These are phyloP conservation scores for Pelecanus crispus DNA, from an alignment of 2,113 vertebrate genomes.

Conservation along the genomic window DNA sequence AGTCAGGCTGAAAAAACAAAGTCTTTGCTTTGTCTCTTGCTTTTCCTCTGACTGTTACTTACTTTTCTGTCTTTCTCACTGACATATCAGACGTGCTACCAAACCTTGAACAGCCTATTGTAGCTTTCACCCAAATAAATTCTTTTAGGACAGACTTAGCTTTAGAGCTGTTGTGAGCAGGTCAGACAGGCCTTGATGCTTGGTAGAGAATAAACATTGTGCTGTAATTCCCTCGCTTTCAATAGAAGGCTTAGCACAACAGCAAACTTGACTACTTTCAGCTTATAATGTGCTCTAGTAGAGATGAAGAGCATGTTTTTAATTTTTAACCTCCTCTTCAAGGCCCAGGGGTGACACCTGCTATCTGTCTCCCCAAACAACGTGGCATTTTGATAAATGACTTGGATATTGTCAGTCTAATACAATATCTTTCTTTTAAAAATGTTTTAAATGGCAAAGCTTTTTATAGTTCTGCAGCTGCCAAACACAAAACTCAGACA, in stretches of 20 bases:
- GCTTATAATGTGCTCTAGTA: background rate
- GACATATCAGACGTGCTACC: background rate
- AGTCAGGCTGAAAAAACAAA: background rate
- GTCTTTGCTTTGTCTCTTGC: background rate
- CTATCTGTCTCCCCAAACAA: background rate
- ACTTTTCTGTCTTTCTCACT: background rate
- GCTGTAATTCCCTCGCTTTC: background rate
- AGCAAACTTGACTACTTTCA: background rate
- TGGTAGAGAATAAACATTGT: background rate
- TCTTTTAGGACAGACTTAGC: background rate
- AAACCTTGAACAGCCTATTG: background rate
- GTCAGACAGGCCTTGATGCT: background rate
- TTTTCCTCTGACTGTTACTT: background rate
- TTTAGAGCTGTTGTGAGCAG: background rate
- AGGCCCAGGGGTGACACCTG: background rate
- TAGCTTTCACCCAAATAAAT: background rate
- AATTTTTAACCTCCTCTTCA: background rate
- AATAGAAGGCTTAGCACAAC: background rate
- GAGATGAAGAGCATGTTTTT: background rate
- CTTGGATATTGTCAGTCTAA: background rate
- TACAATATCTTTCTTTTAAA: background rate
- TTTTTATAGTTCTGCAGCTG: slow-evolving; percentile 29
- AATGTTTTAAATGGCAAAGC: slow-evolving; percentile 7
- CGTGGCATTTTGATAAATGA: slow-evolving; percentile 12
- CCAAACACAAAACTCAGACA: background rate